Evolutionary conservation across 2,797 vertebrate genomes (phyloP).

Genomic region (Merluccius polli): DNA sequence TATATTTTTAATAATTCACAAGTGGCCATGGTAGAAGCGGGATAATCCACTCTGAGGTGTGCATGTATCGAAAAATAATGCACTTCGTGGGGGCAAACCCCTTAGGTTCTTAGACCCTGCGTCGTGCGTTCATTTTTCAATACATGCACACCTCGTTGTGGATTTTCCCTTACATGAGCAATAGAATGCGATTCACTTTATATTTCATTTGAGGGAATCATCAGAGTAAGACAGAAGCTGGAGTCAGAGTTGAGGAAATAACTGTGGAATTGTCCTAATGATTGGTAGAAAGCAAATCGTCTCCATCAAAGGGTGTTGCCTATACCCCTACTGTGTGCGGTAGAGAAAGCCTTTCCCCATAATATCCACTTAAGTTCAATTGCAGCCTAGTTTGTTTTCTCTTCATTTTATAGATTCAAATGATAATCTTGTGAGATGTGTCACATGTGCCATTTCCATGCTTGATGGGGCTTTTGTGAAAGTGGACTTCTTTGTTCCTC

Average conservation of each 20-base stretch:
- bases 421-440: not conserved
- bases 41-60: no score
- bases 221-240: not conserved
- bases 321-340: not conserved
- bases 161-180: no score
- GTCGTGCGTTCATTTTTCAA: no score
- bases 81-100: no score
- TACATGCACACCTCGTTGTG: no score
- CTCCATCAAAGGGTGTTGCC: not conserved
- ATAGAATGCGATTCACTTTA: not conserved
- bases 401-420: not conserved
- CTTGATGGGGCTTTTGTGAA: not conserved
- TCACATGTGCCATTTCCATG: not conserved
- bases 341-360: not conserved
- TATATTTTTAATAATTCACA: no score
- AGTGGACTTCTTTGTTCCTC: not conserved
- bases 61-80: no score
- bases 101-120: no score
- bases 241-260: not conserved
- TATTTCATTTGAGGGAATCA: not conserved
- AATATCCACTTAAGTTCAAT: not conserved
- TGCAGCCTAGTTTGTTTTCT: not conserved
- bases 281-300: not conserved
- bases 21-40: no score
- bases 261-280: not conserved